These are phyloP conservation scores for Platichthys flesus DNA, from an alignment of 2,113 vertebrate genomes.

Conservation along the genomic window DNA sequence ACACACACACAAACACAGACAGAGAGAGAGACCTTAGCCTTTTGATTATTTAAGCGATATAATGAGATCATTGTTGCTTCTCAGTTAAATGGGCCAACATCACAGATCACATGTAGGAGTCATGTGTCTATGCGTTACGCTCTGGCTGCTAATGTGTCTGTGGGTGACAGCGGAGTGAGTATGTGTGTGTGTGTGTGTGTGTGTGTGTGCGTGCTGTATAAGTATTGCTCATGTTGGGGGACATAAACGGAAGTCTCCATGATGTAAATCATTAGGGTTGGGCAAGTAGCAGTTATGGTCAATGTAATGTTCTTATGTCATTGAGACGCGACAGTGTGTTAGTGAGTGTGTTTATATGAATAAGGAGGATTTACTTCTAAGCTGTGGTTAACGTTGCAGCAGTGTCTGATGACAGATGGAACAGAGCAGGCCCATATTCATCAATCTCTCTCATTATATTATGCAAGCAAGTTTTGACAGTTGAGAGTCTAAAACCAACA, in stretches of 20 bases:
- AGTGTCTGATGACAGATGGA: slow-evolving; percentile 3
- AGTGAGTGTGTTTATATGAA: not conserved
- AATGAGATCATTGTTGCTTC: slow-evolving; percentile 77
- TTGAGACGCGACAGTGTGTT: not conserved
- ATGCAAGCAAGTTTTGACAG: slow-evolving; percentile 21
- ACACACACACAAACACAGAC: not conserved
- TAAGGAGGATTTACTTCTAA: slow-evolving; percentile 19
- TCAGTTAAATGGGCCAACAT: slow-evolving; percentile 56
- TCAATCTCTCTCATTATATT: slow-evolving; percentile 53
- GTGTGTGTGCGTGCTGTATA: not conserved
- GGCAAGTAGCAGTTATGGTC: not conserved
- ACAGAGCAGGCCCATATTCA: slow-evolving; percentile 20
- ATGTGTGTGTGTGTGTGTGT: too few relatives aligned
- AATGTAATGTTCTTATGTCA: not conserved
- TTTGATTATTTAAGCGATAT: slow-evolving; percentile 61
- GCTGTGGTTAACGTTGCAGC: not conserved
- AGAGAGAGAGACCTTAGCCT: slow-evolving; percentile 28
- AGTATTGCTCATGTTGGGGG: not conserved
- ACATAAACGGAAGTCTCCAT: not conserved
- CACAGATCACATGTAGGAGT: slow-evolving; percentile 61
- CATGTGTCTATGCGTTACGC: slow-evolving; percentile 62
- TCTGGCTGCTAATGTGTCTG: slow-evolving; percentile 56
- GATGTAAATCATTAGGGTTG: not conserved
- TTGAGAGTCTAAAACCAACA: slow-evolving; percentile 29
- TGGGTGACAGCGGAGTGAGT: slow-evolving; percentile 24